Percentiles rank a stretch among this genome's conserved stretches.
phyloP scores from a whole-genome alignment of 2,797 vertebrate species.

The Peromyscus melanophrys region DNA sequence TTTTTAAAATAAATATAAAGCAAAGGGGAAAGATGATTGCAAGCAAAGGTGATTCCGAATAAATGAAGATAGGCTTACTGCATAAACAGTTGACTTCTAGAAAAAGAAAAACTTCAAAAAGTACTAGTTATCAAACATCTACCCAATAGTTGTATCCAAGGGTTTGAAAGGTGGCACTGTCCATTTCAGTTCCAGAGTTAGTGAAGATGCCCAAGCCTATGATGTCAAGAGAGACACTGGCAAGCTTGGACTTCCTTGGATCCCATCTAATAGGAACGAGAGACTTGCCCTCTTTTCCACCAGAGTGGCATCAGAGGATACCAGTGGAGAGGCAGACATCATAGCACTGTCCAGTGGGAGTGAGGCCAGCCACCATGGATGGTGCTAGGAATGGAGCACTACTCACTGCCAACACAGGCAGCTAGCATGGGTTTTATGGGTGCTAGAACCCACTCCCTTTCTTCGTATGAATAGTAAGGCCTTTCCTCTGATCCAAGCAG shows the following conservation, averaged over 20 bases:
- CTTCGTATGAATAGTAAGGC: not conserved
- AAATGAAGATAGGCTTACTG: not conserved
- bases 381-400: not conserved
- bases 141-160: not conserved
- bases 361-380: not conserved
- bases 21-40: not conserved
- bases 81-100: not conserved
- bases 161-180: not conserved
- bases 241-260: too few relatives aligned
- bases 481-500: not conserved
- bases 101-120: not conserved
- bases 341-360: accelerated
- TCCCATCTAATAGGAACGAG: not conserved
- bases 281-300: accelerated
- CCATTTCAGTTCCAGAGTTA: not conserved
- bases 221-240: not conserved
- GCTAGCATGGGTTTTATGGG: accelerated
- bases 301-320: not conserved
- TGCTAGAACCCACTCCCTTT: not conserved
- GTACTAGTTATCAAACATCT: not conserved
- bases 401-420: not conserved
- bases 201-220: accelerated
- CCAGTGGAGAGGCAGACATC: not conserved
- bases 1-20: constrained; percentile 36
- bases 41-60: not conserved